Evolutionary conservation across 2,888 invertebrate species (phyloP).

Genomic region (Drosophila sordidula): DNA sequence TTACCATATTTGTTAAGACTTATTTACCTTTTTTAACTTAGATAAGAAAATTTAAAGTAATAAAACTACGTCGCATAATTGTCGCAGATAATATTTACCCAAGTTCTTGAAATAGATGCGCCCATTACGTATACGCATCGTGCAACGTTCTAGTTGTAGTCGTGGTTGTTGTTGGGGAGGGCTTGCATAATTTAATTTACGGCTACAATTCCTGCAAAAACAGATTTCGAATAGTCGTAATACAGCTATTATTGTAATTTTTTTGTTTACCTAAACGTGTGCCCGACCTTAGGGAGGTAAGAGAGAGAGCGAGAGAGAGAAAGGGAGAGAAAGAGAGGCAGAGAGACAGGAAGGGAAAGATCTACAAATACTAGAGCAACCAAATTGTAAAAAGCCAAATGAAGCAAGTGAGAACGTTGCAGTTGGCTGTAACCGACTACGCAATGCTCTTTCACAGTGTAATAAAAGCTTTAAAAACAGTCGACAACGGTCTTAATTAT

Average conservation of each 20-base stretch:
- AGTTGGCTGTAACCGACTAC: too few species aligned
- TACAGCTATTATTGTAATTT: slow-evolving; percentile 33
- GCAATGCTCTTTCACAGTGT: too few species aligned
- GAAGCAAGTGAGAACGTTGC: background rate
- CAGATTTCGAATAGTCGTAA: background rate
- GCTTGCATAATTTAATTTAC: slow-evolving; percentile 22
- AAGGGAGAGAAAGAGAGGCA: background rate
- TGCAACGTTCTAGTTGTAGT: background rate
- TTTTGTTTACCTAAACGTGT: slow-evolving; percentile 56
- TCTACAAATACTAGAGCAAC: slow-evolving; percentile 35
- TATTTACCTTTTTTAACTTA: slow-evolving; percentile 18
- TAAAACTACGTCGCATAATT: slow-evolving; percentile 31
- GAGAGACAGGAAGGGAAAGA: slow-evolving; percentile 10
- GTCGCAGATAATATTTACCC: slow-evolving; percentile 11
- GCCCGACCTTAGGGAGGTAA: background rate
- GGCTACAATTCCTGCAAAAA: slow-evolving; percentile 9
- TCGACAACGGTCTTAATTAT: too few species aligned
- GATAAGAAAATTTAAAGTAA: slow-evolving; percentile 25
- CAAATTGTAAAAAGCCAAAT: slow-evolving; percentile 22
- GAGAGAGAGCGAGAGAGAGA: background rate
- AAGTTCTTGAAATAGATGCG: slow-evolving; percentile 16
- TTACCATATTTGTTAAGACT: background rate
- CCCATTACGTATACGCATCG: slow-evolving; percentile 47
- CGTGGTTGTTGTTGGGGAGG: background rate
- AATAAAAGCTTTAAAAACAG: too few species aligned